Base-by-base conservation (phyloP, 2,888 invertebrate species). In the Liposcelis brunnea region DNA sequence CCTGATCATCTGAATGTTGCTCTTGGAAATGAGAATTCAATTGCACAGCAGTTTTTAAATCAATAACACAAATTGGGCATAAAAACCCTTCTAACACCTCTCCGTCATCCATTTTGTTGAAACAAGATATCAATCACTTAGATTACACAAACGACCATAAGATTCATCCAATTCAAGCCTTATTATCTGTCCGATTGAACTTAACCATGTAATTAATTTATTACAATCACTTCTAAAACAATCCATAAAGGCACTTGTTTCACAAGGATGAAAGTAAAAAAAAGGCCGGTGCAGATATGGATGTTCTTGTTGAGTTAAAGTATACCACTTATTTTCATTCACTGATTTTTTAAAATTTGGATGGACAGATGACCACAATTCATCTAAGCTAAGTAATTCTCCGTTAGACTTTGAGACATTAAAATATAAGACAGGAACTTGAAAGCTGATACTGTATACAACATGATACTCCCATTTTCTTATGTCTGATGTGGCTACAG, bases 31-130 rank as follows among this genome's bases (percentile, higher is more conserved):
- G 95, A 52, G 74, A 72, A 45, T 85, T 81, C 46, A 95, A 69
- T 58, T 82, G 80, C 44, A 76, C 72, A 5, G 87, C 79, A 11
- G 87, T 83, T 58, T 85, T 83, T 40, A 90, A 71, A 62, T 95
- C 93, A 33, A 80, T 78, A 66, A 87, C 82, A 58, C 95, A 95
- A 55, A 93, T 86, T 0, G 95, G 94, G 62, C 95, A 95, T 8
- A 95, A 68, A 59, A 95, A 94, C 4, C 95, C 95, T 64, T 95
- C 93, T 49, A 85, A 68, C 53, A 89, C 81, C 43, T 67, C 68
- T 50, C 67, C 43, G 49, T 52, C 31, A 53, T 44, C 45, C 54
- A 49, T 18, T 54, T 43, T 42, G 36, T 43, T 43, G 48, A 26
- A 26, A 4, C 26, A 6, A 26, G 8, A 6, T 26, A 26, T 6